Evolutionary conservation across 1,140 invertebrate genomes (phyloP), one percentile per base, ranked within the genome.

Genomic region (Lepidostoma basale): DNA sequence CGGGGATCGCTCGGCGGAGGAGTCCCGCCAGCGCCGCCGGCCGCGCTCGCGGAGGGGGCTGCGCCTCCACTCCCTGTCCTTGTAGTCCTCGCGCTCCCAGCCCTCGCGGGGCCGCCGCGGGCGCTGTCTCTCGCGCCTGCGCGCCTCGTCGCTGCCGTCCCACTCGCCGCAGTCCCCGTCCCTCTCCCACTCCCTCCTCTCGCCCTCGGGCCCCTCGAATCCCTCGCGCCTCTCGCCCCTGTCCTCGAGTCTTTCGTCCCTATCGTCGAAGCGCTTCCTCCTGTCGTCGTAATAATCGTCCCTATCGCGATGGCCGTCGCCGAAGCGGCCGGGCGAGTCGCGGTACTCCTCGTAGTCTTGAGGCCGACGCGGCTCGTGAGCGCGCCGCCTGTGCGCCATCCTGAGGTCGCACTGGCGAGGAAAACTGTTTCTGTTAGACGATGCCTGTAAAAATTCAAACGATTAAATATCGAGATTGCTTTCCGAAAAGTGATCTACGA

Each of bases 151-250:
- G 52, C 64, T 42, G 36, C 65, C 52, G 14, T 45, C 56, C 67
- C 59, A 77, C 74, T 60, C 70, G 75, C 77, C 77, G 78, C 20
- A 79, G 73, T 63, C 72, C 74, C 78, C 77, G 78, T 28, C 79
- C 74, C 65, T 47, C 44, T 63, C 39, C 33, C 77, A 75, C 47
- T 72, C 74, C 76, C 79, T 78, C n/a, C 79, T 73, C 36, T 76
- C 74, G 20, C 42, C 36, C 42, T 12, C 5, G 30, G 30, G 6
- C 5, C 12, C 30, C 5, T 33, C 12, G 5, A 6, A 6, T 6
- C 30, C 6, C 12, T 33, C 30, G 12, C 12, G 6, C 30, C 30
- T 6, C 30, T 12, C 30, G 30, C 30, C 6, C 12, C 30, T 33
- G 30, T 33, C 30, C 5, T 33, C 30, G 5, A 6, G 30, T 33